Evolutionary conservation across 2,888 invertebrate genomes (phyloP), one percentile per base, ranked within the genome.

Genomic region (Amphimallon solstitiale): DNA sequence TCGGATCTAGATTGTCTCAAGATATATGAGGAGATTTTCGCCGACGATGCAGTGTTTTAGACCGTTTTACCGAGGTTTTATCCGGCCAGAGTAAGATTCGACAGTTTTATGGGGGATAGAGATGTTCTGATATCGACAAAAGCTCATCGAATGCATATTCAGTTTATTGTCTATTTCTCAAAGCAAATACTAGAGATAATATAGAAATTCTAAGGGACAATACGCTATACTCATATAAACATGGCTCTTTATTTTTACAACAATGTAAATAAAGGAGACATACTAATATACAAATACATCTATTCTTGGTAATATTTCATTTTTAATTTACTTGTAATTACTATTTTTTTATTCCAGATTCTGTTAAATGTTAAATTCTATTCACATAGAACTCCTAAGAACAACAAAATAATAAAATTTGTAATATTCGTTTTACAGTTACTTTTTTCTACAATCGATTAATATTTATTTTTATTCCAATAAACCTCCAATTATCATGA

Each of bases 81-180:
- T 78, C 77, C 77, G 78, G 76, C 77, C 75, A 71, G 77, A 76
- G 76, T 74, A 75, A 77, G 78, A 78, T 79, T 76, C 73, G 81
- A 80, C 80, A 79, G 78, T 81, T 81, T 81, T 81, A 81, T 80
- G 79, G 79, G 75, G 76, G 79, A 79, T 76, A 76, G 65, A 73
- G 73, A 72, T 72, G 63, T 46, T 49, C 49, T 54, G 77, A 79
- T 76, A 77, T 76, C 75, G 72, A 62, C 63, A 72, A 66, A 73
- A 72, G 75, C 74, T 70, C 71, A 21, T 54, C 66, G 69, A 74
- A 74, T 73, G 73, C 75, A 75, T 75, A 74, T 75, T 75, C 76
- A 68, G 70, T 72, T 72, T 69, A 66, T 63, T 54, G 66, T 46
- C 43, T 48, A 52, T 63, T 63, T 61, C 48, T 63, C 45, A 23